phyloP scores from a whole-genome alignment of 2,113 vertebrate genomes.

The Morone saxatilis region DNA sequence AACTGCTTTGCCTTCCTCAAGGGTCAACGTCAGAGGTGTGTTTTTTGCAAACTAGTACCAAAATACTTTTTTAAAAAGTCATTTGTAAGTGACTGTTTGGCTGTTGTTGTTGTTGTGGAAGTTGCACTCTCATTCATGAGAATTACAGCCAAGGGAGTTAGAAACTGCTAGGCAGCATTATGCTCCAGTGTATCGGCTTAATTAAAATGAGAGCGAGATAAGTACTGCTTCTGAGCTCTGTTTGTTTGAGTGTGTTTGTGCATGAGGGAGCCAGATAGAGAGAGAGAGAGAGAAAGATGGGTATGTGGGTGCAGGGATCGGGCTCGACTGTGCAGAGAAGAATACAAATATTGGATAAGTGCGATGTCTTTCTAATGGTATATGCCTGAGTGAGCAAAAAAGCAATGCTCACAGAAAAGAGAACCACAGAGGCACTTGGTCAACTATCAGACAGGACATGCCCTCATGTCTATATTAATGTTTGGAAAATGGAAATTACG shows the following conservation, averaged over 20 bases:
- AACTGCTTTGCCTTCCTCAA: slow-evolving; percentile 84
- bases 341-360: slow-evolving; percentile 62
- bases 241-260: slow-evolving; percentile 63
- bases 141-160: slow-evolving; percentile 48
- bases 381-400: slow-evolving; percentile 56
- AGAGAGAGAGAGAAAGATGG: not conserved
- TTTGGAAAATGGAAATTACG: slow-evolving; percentile 40
- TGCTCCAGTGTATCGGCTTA: slow-evolving; percentile 66
- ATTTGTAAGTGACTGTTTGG: slow-evolving; percentile 2
- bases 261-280: not conserved
- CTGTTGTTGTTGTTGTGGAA: slow-evolving; percentile 28
- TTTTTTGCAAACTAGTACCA: slow-evolving; percentile 26
- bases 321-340: slow-evolving; percentile 16
- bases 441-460: slow-evolving; percentile 44
- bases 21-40: slow-evolving; percentile 78
- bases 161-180: slow-evolving; percentile 52
- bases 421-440: slow-evolving; percentile 21
- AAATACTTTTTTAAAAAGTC: not conserved
- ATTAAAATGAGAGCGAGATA: slow-evolving; percentile 76
- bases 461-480: slow-evolving; percentile 29
- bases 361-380: slow-evolving; percentile 45
- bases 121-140: slow-evolving; percentile 42
- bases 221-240: slow-evolving; percentile 59
- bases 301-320: slow-evolving; percentile 15
- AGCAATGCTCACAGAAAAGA: slow-evolving; percentile 22